phyloP scores from a whole-genome alignment of 1,140 invertebrate genomes.

The Neodiprion fabricii region DNA sequence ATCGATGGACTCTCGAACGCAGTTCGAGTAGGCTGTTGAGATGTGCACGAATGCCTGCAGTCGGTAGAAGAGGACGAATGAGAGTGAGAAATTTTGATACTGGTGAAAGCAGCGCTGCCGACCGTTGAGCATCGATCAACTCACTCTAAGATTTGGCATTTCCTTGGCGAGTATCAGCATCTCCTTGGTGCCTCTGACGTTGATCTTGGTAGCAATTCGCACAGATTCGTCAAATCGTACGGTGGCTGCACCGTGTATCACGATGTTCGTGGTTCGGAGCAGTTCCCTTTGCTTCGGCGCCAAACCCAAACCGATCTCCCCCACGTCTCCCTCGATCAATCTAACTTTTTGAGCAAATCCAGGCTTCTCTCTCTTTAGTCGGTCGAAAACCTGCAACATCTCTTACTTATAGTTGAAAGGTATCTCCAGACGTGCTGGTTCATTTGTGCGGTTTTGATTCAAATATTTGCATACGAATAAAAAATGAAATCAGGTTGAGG shows the following conservation, averaged over 20 bases:
- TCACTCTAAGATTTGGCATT: constrained; percentile 72
- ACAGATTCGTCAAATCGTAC: constrained; percentile 87
- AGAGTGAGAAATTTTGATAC: too few relatives aligned
- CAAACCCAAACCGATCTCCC: constrained; percentile 65
- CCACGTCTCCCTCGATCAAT: constrained; percentile 69
- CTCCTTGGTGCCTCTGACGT: constrained; percentile 68
- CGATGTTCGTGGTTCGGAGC: constrained; percentile 65
- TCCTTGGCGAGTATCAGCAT: constrained; percentile 67
- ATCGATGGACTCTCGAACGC: constrained; percentile 65
- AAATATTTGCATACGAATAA: too few relatives aligned
- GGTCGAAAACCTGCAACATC: constrained; percentile 60
- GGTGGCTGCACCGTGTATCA: constrained; percentile 92
- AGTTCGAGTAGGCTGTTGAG: constrained; percentile 77
- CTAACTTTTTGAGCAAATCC: constrained; percentile 64
- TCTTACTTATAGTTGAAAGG: too few relatives aligned
- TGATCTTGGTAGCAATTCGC: constrained; percentile 67
- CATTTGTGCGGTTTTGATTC: too few relatives aligned
- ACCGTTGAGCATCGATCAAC: constrained; percentile 3
- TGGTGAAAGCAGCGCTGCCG: too few relatives aligned
- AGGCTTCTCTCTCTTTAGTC: constrained; percentile 51
- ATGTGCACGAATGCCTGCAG: constrained; percentile 56
- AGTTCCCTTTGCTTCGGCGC: constrained; percentile 57
- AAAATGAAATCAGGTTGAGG: too few relatives aligned
- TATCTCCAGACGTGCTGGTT: too few relatives aligned
- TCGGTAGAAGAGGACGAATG: not conserved